Evolutionary conservation across 2,113 vertebrate genomes (phyloP).

Genomic region (Myotis yumanensis): DNA sequence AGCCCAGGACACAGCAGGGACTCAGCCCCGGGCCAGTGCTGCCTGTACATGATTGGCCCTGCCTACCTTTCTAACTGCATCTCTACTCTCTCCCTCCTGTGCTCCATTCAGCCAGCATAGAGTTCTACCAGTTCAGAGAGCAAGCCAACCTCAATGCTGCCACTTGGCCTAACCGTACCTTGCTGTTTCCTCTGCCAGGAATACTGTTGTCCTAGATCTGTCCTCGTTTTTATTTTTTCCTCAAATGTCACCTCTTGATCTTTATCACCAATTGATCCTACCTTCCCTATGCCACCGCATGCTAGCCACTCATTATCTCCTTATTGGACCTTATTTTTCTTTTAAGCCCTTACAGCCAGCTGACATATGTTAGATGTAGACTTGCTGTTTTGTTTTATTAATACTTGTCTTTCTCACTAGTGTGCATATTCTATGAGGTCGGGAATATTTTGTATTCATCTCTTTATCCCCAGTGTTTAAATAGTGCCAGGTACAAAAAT

Average conservation of each 20-base stretch:
- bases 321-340: not conserved
- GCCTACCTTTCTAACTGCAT: not conserved
- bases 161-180: not conserved
- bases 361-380: not conserved
- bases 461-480: not conserved
- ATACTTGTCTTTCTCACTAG: not conserved
- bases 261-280: not conserved
- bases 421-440: not conserved
- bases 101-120: not conserved
- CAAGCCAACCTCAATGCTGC: not conserved
- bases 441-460: not conserved
- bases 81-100: not conserved
- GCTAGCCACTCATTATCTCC: not conserved
- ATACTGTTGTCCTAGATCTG: not conserved
- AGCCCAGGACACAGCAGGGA: not conserved
- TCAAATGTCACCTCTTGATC: not conserved
- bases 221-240: not conserved
- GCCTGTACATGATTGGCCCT: rapidly evolving
- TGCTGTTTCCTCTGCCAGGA: not conserved
- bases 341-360: not conserved
- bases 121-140: not conserved
- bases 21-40: no score
- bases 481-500: not conserved
- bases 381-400: not conserved
- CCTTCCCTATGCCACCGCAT: not conserved